phyloP scores from a whole-genome alignment of 2,113 vertebrate species.

The Thryonomys swinderianus region DNA sequence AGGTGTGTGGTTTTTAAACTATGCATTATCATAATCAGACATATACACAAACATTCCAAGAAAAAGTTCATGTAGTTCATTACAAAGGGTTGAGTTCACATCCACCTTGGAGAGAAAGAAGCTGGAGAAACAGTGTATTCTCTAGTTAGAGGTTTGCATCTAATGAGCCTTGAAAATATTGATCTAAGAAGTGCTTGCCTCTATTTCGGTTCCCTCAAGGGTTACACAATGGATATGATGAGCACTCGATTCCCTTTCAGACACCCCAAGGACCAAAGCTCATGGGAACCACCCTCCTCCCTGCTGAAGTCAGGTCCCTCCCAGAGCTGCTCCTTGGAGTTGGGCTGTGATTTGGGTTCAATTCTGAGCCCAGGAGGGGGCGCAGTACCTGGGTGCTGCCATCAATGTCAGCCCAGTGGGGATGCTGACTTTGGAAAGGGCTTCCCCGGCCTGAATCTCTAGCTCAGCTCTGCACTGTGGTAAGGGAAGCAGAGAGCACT shows the following conservation, averaged over 20 bases:
- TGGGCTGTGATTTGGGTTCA: neutral
- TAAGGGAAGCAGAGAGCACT: neutral
- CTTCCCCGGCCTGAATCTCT: neutral
- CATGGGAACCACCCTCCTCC: neutral
- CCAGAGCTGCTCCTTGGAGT: neutral
- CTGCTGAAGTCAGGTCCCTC: neutral
- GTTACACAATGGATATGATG: neutral
- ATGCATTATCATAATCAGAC: neutral
- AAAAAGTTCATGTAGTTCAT: neutral
- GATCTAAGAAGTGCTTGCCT: slow-evolving; percentile 54
- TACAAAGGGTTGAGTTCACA: slow-evolving; percentile 31
- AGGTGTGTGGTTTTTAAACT: neutral
- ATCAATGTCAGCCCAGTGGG: neutral
- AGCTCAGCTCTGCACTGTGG: neutral
- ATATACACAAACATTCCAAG: neutral
- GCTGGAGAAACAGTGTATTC: neutral
- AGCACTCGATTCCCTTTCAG: neutral
- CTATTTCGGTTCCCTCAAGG: slow-evolving; percentile 26
- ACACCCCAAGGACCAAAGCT: neutral
- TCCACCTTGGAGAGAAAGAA: neutral
- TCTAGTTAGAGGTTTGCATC: neutral
- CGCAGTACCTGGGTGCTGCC: neutral
- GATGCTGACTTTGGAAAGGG: slow-evolving; percentile 9
- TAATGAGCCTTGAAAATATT: slow-evolving; percentile 55
- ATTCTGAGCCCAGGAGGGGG: neutral